Conservation (phyloP, 2,113 vertebrate genomes). For the Rallus limicola region DNA sequence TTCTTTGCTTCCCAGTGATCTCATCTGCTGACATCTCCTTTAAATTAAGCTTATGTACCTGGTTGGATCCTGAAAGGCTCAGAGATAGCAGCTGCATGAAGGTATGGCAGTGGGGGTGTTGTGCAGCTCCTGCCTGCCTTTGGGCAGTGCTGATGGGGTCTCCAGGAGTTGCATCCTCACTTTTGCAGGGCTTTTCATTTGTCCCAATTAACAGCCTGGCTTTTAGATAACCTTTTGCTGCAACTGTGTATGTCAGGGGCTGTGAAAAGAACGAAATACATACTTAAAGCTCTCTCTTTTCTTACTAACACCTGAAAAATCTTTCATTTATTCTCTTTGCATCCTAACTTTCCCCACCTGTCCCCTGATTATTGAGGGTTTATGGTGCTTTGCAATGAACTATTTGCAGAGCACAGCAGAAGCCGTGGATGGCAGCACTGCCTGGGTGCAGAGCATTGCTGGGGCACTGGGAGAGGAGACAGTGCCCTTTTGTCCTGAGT, state of each 20-base stretch:
- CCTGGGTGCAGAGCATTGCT: neutral
- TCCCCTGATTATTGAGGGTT: neutral
- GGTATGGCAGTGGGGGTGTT: rapidly evolving
- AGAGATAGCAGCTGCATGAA: rapidly evolving
- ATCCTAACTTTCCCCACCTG: neutral
- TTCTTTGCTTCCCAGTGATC: neutral
- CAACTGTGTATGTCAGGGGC: neutral
- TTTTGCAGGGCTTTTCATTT: neutral
- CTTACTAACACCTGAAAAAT: neutral
- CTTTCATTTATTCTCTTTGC: neutral
- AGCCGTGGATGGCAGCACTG: neutral
- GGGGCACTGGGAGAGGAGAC: rapidly evolving
- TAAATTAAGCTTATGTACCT: neutral
- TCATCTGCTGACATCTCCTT: neutral
- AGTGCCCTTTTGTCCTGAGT: rapidly evolving
- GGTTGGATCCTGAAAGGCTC: neutral
- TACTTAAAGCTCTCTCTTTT: neutral
- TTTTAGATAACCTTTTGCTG: neutral
- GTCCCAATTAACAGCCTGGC: neutral
- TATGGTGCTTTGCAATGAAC: rapidly evolving
- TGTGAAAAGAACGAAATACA: neutral
- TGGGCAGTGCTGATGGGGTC: neutral
- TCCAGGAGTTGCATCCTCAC: rapidly evolving
- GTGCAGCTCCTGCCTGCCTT: neutral
- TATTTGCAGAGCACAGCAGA: neutral